Evolutionary conservation across 2,797 vertebrate species (phyloP).

Genomic region (Philypnodon macrostomus): DNA sequence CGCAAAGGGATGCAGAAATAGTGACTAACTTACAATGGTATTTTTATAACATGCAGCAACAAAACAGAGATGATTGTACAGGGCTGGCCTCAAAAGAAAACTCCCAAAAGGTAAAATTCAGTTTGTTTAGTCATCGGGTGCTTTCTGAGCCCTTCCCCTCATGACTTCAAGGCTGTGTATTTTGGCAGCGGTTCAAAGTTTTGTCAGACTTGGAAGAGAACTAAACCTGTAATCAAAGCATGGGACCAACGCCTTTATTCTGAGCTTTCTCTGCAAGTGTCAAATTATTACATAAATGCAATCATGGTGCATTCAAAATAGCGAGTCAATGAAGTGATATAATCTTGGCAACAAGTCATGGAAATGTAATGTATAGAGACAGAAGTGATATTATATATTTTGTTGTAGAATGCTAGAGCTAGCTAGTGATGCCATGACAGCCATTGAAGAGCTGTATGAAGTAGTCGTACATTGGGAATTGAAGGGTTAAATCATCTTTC

Average conservation of each 20-base stretch:
- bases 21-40: constrained; percentile 47
- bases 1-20: constrained; percentile 35
- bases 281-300: constrained; percentile 15
- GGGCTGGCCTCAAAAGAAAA: constrained; percentile 38
- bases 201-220: constrained; percentile 39
- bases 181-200: constrained; percentile 43
- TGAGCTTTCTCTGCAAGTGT: constrained; percentile 5
- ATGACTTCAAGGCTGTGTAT: constrained; percentile 31
- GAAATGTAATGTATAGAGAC: too few species aligned
- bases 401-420: too few species aligned
- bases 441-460: too few species aligned
- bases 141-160: constrained; percentile 21
- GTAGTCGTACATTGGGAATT: too few species aligned
- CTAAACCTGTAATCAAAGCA: constrained; percentile 51
- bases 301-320: background rate
- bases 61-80: constrained; percentile 53
- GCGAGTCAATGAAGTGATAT: too few species aligned
- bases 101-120: constrained; percentile 28
- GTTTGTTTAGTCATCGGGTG: constrained; percentile 36
- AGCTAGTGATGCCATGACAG: too few species aligned
- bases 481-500: too few species aligned
- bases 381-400: too few species aligned
- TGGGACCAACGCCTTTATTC: constrained; percentile 41
- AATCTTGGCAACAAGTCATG: too few species aligned
- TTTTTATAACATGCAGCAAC: constrained; percentile 48